A percentile compares a stretch with the other conserved stretches of the same genome.
These are phyloP conservation scores for Bothrops jararaca DNA, from an alignment of 2,113 vertebrate genomes.

Conservation along the genomic window DNA sequence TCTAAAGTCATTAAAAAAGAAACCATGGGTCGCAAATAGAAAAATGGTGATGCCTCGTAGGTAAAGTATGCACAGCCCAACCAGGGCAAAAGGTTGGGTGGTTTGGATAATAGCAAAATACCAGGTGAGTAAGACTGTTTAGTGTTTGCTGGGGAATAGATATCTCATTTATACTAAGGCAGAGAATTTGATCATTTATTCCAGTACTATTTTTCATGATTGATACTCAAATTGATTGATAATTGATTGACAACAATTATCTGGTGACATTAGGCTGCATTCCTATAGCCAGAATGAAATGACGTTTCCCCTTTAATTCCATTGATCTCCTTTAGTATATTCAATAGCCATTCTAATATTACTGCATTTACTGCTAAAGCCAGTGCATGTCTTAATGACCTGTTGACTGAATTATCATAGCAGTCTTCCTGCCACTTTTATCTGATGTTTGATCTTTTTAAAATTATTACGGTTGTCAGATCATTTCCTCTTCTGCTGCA, in stretches of 20 bases:
- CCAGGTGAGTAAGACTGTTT: background rate
- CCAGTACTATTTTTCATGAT: background rate
- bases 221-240: background rate
- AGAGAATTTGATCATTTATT: background rate
- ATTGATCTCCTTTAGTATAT: background rate
- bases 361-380: background rate
- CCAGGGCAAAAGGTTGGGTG: background rate
- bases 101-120: background rate
- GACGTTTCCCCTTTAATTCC: background rate
- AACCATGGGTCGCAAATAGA: background rate
- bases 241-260: background rate
- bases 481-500: background rate
- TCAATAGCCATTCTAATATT: background rate
- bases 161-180: background rate
- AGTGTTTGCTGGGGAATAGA: background rate
- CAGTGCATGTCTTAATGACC: background rate
- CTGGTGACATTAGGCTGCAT: background rate
- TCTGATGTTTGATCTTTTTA: background rate
- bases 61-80: background rate
- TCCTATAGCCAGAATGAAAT: background rate
- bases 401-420: background rate
- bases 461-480: slow-evolving; percentile 1
- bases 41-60: background rate
- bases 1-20: background rate
- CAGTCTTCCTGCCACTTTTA: background rate